A percentile compares a stretch with the other conserved stretches of the same genome.
These are phyloP conservation scores for Trichonephila inaurata DNA, from an alignment of 1,140 invertebrate species.

Conservation along the genomic window DNA sequence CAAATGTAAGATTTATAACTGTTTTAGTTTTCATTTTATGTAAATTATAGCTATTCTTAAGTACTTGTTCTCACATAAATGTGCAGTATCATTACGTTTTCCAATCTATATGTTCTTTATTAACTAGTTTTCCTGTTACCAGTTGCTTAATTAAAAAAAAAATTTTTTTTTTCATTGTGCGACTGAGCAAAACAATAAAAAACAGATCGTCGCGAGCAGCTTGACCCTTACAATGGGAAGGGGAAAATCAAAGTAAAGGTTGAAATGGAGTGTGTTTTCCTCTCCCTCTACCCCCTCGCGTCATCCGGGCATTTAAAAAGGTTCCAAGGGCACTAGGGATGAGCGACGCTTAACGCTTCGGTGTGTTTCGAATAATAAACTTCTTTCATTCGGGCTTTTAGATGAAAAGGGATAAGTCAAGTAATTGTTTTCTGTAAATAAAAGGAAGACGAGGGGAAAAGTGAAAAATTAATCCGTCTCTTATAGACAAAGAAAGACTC, in stretches of 20 bases:
- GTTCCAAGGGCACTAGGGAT: neutral
- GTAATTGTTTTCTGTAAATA: neutral
- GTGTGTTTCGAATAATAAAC: neutral
- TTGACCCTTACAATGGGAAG: neutral
- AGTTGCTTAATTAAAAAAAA: too few relatives aligned
- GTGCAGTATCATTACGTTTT: too few relatives aligned
- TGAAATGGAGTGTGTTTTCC: constrained; percentile 41
- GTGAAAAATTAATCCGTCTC: neutral
- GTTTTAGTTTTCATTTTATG: too few relatives aligned
- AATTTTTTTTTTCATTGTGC: too few relatives aligned
- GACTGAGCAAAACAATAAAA: neutral
- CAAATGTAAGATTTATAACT: too few relatives aligned
- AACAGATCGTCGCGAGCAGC: neutral
- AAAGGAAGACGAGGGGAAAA: neutral
- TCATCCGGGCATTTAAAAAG: constrained; percentile 55
- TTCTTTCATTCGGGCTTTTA: neutral
- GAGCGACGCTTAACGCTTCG: neutral
- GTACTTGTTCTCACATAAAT: too few relatives aligned
- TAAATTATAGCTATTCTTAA: too few relatives aligned
- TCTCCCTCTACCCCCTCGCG: neutral
- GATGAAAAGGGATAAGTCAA: neutral
- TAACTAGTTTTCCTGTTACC: too few relatives aligned
- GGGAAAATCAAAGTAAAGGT: neutral
- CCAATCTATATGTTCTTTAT: too few relatives aligned
- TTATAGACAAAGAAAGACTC: too few relatives aligned